phyloP scores from a whole-genome alignment of 1,140 invertebrate species.

The Eubasilissa regina region DNA sequence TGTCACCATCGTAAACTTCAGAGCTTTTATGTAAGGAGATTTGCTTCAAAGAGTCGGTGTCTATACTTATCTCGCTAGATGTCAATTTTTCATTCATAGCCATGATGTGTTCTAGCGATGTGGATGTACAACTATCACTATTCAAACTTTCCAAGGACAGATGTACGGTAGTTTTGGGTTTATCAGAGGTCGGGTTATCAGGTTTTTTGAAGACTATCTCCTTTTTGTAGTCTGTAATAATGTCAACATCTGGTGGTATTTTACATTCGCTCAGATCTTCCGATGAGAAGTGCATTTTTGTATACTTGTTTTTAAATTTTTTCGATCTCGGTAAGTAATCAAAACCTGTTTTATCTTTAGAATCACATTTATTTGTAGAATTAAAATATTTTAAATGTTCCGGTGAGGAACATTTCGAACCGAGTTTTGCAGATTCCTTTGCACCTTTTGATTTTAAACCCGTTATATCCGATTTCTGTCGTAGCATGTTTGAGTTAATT shows the following conservation, averaged over 20 bases:
- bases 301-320: constrained; percentile 57
- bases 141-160: constrained; percentile 70
- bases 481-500: constrained; percentile 66
- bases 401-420: constrained; percentile 15
- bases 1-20: constrained; percentile 46
- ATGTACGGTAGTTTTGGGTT: constrained; percentile 65
- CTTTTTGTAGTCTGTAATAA: neutral
- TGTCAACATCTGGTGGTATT: constrained; percentile 20
- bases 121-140: constrained; percentile 61
- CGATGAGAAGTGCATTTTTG: constrained; percentile 58
- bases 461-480: constrained; percentile 76
- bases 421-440: constrained; percentile 29
- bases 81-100: constrained; percentile 53
- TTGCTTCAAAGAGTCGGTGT: constrained; percentile 46
- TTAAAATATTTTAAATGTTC: constrained; percentile 30
- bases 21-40: constrained; percentile 29
- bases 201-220: constrained; percentile 13
- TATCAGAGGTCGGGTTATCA: constrained; percentile 51
- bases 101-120: constrained; percentile 50
- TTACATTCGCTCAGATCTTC: constrained; percentile 54
- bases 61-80: constrained; percentile 55
- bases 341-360: constrained; percentile 53
- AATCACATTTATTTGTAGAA: neutral
- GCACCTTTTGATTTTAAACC: constrained; percentile 72
- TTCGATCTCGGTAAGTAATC: constrained; percentile 66